These are phyloP conservation scores for Percina caprodes DNA, from an alignment of 2,113 vertebrate species.

Conservation along the genomic window DNA sequence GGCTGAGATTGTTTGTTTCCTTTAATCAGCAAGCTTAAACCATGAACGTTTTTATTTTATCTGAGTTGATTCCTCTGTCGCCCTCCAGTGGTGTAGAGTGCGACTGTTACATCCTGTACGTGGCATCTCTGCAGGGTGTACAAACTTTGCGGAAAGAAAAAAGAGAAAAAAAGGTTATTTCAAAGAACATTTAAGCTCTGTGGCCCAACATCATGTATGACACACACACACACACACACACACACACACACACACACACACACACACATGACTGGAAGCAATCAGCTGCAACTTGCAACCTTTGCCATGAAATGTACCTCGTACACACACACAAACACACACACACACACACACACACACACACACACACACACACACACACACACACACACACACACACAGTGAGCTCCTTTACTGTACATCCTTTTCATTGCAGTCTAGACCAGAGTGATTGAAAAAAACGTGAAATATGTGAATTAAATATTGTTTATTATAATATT, in stretches of 20 bases:
- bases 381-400: conserved; percentile 11
- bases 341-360: conserved; percentile 22
- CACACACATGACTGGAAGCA: conserved; percentile 75
- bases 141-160: conserved; percentile 18
- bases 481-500: not conserved
- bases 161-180: conserved; percentile 49
- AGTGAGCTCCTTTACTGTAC: conserved; percentile 30
- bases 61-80: conserved; percentile 39
- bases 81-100: conserved; percentile 65
- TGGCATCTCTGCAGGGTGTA: conserved; percentile 60
- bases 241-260: conserved; percentile 48
- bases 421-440: conserved; percentile 38
- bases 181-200: conserved; percentile 55
- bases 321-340: conserved; percentile 12
- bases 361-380: conserved; percentile 27
- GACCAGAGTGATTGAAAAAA: not conserved
- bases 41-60: not conserved
- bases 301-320: conserved; percentile 61
- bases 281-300: conserved; percentile 54
- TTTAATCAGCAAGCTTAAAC: not conserved
- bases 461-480: too few relatives aligned
- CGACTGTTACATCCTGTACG: conserved; percentile 41
- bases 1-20: not conserved
- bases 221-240: conserved; percentile 65
- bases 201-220: conserved; percentile 65